Conservation (phyloP, 2,113 vertebrate species). For the Fulmarus glacialis region DNA sequence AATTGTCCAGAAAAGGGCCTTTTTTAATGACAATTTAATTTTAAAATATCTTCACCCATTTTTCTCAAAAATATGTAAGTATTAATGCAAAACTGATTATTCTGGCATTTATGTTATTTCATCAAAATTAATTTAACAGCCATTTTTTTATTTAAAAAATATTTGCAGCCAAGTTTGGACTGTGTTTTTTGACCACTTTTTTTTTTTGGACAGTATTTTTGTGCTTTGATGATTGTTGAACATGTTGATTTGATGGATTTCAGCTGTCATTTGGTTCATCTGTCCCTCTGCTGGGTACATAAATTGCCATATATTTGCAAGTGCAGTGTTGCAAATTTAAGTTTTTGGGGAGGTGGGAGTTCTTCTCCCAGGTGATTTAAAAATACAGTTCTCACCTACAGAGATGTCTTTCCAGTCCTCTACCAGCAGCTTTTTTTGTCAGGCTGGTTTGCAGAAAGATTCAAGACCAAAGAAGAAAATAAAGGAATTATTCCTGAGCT, state of each 20-base stretch:
- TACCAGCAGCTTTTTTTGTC: neutral
- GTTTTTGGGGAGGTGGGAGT: neutral
- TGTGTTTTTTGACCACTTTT: neutral
- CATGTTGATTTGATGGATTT: neutral
- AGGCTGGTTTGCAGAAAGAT: neutral
- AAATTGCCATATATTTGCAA: neutral
- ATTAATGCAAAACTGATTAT: neutral
- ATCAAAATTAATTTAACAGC: neutral
- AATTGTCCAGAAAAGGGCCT: neutral
- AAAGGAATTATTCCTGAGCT: neutral
- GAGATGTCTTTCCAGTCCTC: neutral
- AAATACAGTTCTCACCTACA: neutral
- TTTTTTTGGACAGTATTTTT: neutral
- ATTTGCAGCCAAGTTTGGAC: neutral
- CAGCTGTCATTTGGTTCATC: neutral
- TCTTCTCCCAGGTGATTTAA: neutral
- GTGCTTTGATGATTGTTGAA: neutral
- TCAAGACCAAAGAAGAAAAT: neutral
- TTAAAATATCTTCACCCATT: neutral
- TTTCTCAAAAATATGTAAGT: neutral
- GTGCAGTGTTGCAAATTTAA: neutral
- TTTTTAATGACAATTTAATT: neutral
- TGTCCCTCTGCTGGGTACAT: neutral
- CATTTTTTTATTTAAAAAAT: neutral
- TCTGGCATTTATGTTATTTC: neutral